Evolutionary conservation across 2,888 invertebrate species (phyloP), one percentile per base, ranked within the genome.

Genomic region (Amaurobius ferox): DNA sequence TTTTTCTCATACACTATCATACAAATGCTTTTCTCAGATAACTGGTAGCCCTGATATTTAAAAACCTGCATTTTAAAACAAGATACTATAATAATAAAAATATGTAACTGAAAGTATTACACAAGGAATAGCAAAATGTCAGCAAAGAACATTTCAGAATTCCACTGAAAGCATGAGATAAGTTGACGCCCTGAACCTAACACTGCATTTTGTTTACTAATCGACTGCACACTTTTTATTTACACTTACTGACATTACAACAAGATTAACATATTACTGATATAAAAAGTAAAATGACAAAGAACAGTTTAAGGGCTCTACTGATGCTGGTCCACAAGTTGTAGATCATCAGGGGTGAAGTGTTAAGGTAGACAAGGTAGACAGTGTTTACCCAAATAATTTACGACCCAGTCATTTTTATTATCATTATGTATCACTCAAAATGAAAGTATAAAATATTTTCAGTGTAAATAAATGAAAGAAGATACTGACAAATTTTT

Each of bases 21-120:
- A 77, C 83, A 77, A 78, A 85, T 85, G 83, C 83, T 66, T 71
- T 72, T 77, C 72, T 77, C 74, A 85, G 77, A 85, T 85, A 70
- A 83, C 64, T 61, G 71, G 40, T 44, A 79, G 44, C 79, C 35
- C 44, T 64, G 72, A 66, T 61, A 72, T 79, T 64, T 79, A 72
- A 79, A 79, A 72, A 28, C 29, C 13, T 13, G 19, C 30, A 64
- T n/a, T 64, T 30, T n/a, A 64, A 62, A 62, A 16, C 29, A 62
- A 62, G 11, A 62, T 19, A 29, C n/a, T n/a, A n/a, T 55, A 55
- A 55, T 19, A n/a, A 55, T 23, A 55, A 55, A 23, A 55, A 55
- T n/a, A 19, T 19, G n/a, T 9, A 2, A 19, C n/a, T 55, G n/a
- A 55, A 13, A 62, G 30, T 30, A 30, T 30, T 64, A 16, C 64